phyloP scores from a whole-genome alignment of 2,113 vertebrate genomes.

The Syngnathoides biaculeatus region DNA sequence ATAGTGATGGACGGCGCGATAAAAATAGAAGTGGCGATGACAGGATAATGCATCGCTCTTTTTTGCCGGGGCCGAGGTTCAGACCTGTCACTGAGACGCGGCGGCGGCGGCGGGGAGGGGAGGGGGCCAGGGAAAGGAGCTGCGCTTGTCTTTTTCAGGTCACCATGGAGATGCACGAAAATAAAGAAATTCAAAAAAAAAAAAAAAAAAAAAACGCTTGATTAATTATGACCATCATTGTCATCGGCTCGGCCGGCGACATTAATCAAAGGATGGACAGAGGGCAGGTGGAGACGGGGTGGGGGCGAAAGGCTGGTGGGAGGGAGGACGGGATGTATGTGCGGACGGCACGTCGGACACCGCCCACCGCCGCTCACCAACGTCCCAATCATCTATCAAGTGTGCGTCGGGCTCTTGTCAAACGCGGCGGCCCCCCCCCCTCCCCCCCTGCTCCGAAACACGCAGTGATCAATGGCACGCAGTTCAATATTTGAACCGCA shows the following conservation, averaged over 20 bases:
- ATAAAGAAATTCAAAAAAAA: too few species aligned
- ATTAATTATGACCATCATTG: slow-evolving; percentile 79
- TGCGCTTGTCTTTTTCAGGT: slow-evolving; percentile 73
- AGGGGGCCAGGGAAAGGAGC: slow-evolving; percentile 38
- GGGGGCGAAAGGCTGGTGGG: background rate
- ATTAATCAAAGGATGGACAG: slow-evolving; percentile 69
- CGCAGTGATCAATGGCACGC: slow-evolving; percentile 54
- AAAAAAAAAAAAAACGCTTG: slow-evolving; percentile 59
- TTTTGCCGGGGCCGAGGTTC: slow-evolving; percentile 67
- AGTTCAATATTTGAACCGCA: slow-evolving; percentile 48
- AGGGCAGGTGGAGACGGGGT: slow-evolving; percentile 26
- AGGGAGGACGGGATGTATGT: slow-evolving; percentile 35
- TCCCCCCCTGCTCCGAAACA: slow-evolving; percentile 36
- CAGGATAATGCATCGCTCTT: slow-evolving; percentile 81
- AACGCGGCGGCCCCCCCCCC: too few species aligned
- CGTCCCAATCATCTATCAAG: slow-evolving; percentile 51
- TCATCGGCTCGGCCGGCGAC: slow-evolving; percentile 65
- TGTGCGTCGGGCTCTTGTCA: slow-evolving; percentile 41
- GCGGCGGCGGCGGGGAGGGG: slow-evolving; percentile 20
- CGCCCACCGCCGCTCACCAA: slow-evolving; percentile 19
- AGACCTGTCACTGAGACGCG: slow-evolving; percentile 73
- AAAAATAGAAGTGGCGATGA: slow-evolving; percentile 79
- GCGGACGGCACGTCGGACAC: slow-evolving; percentile 39
- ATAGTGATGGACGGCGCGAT: slow-evolving; percentile 80
- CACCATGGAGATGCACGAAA: slow-evolving; percentile 68